Evolutionary conservation across 2,888 invertebrate species (phyloP).

Genomic region (Acronicta leporina): DNA sequence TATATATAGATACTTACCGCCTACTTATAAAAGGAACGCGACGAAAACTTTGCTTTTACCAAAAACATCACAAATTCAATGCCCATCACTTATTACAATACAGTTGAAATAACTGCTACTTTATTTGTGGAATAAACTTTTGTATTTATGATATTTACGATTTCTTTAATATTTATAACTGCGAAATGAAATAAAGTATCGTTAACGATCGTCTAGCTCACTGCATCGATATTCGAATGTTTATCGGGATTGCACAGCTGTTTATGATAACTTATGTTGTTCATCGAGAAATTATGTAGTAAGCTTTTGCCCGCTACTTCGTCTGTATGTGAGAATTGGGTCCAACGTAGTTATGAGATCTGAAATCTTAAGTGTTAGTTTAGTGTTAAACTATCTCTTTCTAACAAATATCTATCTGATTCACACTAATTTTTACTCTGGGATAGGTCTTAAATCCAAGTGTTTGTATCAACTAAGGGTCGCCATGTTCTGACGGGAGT

Average conservation of each 20-base stretch:
- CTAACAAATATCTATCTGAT: no score
- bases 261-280: background rate
- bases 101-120: conserved; percentile 29
- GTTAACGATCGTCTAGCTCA: conserved; percentile 1
- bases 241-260: background rate
- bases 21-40: background rate
- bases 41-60: conserved; percentile 33
- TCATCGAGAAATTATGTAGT: no score
- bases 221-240: background rate
- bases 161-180: conserved; percentile 17
- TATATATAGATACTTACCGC: no score
- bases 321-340: no score
- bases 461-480: no score
- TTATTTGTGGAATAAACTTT: conserved; percentile 29
- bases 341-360: no score
- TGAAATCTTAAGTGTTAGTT: no score
- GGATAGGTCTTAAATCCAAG: no score
- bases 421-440: no score
- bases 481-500: no score
- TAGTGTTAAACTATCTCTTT: no score
- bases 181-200: conserved; percentile 6
- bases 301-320: no score
- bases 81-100: conserved; percentile 6
- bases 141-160: conserved; percentile 25
- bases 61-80: conserved; percentile 22